Percentiles rank a stretch among this genome's conserved stretches.
phyloP scores from a whole-genome alignment of 2,113 vertebrate species.

The Dinomys branickii region DNA sequence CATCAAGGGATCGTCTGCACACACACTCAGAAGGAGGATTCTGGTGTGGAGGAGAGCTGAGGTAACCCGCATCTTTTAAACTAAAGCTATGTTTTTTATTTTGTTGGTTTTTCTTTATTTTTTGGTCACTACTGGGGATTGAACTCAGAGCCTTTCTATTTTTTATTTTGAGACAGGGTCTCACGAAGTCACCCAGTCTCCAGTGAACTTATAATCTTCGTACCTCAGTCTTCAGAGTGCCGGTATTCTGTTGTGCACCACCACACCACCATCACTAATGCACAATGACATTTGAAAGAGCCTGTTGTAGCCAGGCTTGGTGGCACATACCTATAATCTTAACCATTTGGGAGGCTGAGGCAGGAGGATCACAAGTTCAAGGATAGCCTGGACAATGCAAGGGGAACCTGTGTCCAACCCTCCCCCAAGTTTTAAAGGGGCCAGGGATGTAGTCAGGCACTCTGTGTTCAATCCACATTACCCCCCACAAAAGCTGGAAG shows the following conservation, averaged over 20 bases:
- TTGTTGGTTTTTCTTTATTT: neutral
- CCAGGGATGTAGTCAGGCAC: neutral
- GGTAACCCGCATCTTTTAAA: neutral
- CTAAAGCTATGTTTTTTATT: neutral
- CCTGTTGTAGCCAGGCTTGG: neutral
- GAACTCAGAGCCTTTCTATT: neutral
- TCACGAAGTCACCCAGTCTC: neutral
- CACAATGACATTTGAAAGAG: neutral
- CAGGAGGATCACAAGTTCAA: neutral
- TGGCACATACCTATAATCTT: neutral
- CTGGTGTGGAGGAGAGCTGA: neutral
- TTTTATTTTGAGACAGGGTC: neutral
- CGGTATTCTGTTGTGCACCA: neutral
- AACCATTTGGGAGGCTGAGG: neutral
- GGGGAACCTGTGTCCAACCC: neutral
- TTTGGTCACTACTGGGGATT: neutral
- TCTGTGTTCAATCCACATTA: neutral
- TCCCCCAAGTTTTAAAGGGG: neutral
- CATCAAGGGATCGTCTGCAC: neutral
- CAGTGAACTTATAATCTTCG: neutral
- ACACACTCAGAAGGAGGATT: neutral
- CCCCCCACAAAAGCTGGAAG: neutral
- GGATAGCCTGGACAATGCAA: neutral
- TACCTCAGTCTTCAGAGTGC: neutral
- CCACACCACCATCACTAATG: too few species aligned